These are phyloP conservation scores for Plecotus auritus DNA, from an alignment of 2,113 vertebrate genomes.

Conservation along the genomic window DNA sequence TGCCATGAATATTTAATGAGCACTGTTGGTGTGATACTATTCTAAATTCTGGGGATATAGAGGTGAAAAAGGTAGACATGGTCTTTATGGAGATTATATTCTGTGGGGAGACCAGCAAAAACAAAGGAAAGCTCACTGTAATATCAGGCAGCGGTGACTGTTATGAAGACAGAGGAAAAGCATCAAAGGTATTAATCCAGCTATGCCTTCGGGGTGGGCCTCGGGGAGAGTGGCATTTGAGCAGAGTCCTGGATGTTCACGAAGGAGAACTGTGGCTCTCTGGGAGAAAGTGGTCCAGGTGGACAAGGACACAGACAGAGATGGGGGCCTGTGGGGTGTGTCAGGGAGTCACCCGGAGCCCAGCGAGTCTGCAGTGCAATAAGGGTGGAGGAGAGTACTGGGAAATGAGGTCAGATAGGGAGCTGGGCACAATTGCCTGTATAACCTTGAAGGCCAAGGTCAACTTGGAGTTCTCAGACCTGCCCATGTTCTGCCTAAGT, in stretches of 20 bases:
- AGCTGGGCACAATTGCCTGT: not conserved
- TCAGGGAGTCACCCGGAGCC: not conserved
- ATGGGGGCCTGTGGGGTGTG: not conserved
- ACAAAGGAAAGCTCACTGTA: accelerated
- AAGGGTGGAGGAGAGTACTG: not conserved
- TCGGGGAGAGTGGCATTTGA: not conserved
- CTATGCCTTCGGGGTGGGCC: not conserved
- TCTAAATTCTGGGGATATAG: not conserved
- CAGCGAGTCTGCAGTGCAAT: not conserved
- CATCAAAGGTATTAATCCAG: not conserved
- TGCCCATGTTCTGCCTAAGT: not conserved
- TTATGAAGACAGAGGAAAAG: not conserved
- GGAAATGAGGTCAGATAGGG: not conserved
- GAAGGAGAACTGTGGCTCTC: not conserved
- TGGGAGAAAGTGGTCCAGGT: not conserved
- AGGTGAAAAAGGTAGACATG: not conserved
- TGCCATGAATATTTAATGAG: not conserved
- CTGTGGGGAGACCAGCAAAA: not conserved
- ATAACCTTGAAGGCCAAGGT: not conserved
- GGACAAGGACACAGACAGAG: not conserved
- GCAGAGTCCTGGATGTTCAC: not conserved
- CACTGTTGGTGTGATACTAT: not conserved
- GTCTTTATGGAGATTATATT: not conserved
- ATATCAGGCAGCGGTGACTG: not conserved
- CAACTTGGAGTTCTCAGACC: not conserved